These are phyloP conservation scores for Incurvaria masculella DNA, from an alignment of 2,888 invertebrate genomes.

Conservation along the genomic window DNA sequence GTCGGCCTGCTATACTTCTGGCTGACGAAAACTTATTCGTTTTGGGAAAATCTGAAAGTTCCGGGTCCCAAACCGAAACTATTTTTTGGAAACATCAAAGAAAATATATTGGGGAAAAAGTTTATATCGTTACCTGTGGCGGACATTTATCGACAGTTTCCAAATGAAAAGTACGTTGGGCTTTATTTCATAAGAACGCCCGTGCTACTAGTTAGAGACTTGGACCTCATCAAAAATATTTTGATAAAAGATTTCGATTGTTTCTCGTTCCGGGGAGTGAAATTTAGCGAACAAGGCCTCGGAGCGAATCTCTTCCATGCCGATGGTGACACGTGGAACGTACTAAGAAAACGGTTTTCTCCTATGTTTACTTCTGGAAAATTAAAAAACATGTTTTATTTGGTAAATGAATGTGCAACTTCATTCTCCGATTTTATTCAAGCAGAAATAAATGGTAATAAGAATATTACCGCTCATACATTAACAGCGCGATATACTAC, in stretches of 20 bases:
- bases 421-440: constrained; percentile 21
- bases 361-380: constrained; percentile 33
- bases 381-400: constrained; percentile 31
- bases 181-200: constrained; percentile 29
- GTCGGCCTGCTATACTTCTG: too few species aligned
- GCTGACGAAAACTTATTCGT: constrained; percentile 27
- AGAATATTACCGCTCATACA: neutral
- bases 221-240: constrained; percentile 29
- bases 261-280: constrained; percentile 28
- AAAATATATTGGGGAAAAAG: constrained; percentile 20
- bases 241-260: constrained; percentile 31
- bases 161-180: constrained; percentile 31
- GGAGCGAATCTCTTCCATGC: constrained; percentile 29
- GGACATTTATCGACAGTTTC: constrained; percentile 24
- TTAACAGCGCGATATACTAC: constrained; percentile 9
- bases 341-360: constrained; percentile 26
- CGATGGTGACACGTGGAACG: constrained; percentile 27
- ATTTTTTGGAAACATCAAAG: constrained; percentile 27
- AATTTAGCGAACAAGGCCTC: constrained; percentile 25
- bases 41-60: constrained; percentile 28
- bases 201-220: constrained; percentile 25
- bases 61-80: constrained; percentile 22
- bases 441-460: neutral
- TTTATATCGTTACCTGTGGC: constrained; percentile 18
- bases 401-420: constrained; percentile 25